Base-by-base conservation (phyloP, 2,797 vertebrate species). In the Melanotaenia nigrans region DNA sequence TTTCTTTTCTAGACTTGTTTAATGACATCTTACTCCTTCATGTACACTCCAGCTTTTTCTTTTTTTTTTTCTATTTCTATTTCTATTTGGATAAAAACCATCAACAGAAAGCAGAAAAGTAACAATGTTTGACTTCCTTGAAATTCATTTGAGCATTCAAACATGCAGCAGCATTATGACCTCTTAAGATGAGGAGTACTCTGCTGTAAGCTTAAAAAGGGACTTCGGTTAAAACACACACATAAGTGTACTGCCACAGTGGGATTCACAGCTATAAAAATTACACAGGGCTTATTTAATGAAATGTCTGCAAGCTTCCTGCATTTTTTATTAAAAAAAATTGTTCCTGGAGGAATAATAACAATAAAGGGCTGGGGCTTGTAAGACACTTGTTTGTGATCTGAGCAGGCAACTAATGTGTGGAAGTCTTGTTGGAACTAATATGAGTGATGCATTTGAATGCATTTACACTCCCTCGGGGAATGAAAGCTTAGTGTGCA, bases 151-250 rank as follows among this genome's bases (percentile, higher is more conserved):
- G 77, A 77, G 86, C 83, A 85, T 83, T 92, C 87, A 88, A 73
- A 76, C 90, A 58, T 89, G 83, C 73, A 77, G 75, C 82, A 78
- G 85, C 86, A 87, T 83, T 77, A 85, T 84, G 71, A 70, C 68
- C 83, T 88, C 78, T 90, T 83, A 88, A 81, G 78, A 87, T 71
- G 80, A 85, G 36, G 68, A 90, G 86, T 66, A 63, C 79, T 89
- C 81, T 58, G 79, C 81, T 58, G 79, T 63, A 68, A 53, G 68
- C 78, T 83, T 84, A 87, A 86, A 85, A 86, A 61, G 77, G 68
- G 72, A 85, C 83, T 77, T 75, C 68, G 75, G 65, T 33, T 82
- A 13, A 62, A 61, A 70, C 53, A 57, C 32, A 68, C 64, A 72
- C 64, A 72, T 61, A 60, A 57, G 36, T 32, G 22, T 5, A 68